Conservation (phyloP, 2,113 vertebrate species). For the Emydura subglobosa region DNA sequence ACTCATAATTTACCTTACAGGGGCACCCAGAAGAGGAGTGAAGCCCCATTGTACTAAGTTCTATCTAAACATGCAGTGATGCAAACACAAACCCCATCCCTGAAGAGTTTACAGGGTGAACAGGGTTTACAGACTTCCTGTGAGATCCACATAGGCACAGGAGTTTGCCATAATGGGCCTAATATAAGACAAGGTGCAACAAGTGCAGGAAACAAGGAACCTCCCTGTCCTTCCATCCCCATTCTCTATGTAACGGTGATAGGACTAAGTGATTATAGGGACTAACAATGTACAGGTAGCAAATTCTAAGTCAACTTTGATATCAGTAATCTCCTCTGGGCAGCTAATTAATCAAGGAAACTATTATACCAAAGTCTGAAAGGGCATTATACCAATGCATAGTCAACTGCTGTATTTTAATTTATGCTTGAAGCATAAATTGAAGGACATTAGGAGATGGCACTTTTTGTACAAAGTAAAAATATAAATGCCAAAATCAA, state of each 20-base stretch:
- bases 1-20: background rate
- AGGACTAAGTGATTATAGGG: background rate
- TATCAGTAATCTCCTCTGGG: background rate
- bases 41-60: background rate
- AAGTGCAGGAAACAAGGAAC: background rate
- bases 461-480: background rate
- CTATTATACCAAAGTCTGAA: background rate
- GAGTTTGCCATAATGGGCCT: background rate
- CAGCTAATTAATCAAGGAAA: background rate
- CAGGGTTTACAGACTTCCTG: background rate
- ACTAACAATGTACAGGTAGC: background rate
- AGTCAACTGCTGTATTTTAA: background rate
- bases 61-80: fast-evolving
- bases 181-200: background rate
- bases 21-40: no score
- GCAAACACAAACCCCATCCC: background rate
- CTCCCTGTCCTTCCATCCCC: background rate
- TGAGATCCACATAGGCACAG: fast-evolving
- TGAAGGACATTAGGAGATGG: background rate
- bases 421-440: background rate
- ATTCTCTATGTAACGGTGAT: background rate
- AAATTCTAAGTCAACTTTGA: background rate
- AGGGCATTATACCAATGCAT: background rate
- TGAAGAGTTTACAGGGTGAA: background rate
- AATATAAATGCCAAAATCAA: fast-evolving